Percentiles rank a stretch among this genome's conserved stretches.
These are phyloP conservation scores for Tor tambroides DNA, from an alignment of 2,113 vertebrate genomes.

Conservation along the genomic window DNA sequence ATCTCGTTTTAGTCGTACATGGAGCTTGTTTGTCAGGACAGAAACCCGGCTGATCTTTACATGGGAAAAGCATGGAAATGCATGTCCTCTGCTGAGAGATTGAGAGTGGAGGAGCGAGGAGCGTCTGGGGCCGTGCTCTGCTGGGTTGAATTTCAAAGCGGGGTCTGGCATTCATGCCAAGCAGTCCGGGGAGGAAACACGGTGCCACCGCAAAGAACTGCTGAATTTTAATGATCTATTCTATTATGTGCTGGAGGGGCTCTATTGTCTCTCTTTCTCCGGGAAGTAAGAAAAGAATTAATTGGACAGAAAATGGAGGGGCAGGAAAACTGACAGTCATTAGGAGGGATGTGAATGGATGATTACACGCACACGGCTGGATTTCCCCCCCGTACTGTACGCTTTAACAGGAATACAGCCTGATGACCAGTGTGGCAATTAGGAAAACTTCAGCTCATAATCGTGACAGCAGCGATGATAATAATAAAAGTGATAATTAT, in stretches of 20 bases:
- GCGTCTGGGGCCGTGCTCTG: constrained; percentile 58
- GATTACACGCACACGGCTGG: constrained; percentile 85
- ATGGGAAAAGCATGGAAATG: neutral
- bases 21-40: neutral
- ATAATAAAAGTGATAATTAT: constrained; percentile 79
- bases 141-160: constrained; percentile 79
- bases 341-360: constrained; percentile 88
- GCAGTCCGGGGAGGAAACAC: constrained; percentile 79
- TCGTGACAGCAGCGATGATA: constrained; percentile 75
- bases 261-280: constrained; percentile 96
- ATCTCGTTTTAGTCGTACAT: neutral
- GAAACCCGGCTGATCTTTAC: neutral
- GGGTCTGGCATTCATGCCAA: constrained; percentile 82
- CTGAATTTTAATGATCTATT: constrained; percentile 97
- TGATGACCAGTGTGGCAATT: constrained; percentile 64
- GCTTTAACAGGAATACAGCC: constrained; percentile 67
- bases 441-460: constrained; percentile 69
- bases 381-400: constrained; percentile 62
- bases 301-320: constrained; percentile 99
- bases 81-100: neutral
- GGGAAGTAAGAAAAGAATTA: constrained; percentile 98
- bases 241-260: constrained; percentile 83
- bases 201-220: constrained; percentile 80
- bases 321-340: constrained; percentile 94
- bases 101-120: neutral